Conservation (phyloP, 1,140 invertebrate genomes). For the Zaprionus inermis region DNA sequence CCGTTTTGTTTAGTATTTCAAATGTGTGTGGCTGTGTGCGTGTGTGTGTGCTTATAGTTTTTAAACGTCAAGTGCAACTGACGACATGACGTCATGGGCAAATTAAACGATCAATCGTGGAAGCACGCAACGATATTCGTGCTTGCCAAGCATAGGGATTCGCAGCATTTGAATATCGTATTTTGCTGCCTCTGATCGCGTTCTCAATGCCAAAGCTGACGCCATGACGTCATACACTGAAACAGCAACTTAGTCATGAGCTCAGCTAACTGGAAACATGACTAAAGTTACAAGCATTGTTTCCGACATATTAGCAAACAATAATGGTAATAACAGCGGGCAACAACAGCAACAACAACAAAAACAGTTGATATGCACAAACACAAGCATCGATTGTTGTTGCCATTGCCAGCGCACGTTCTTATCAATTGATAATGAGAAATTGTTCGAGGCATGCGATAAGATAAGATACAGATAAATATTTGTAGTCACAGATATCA, state of each 20-base stretch:
- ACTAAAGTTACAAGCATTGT: conserved; percentile 50
- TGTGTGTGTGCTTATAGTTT: conserved; percentile 8
- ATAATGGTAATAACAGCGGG: conserved; percentile 14
- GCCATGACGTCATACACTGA: conserved; percentile 25
- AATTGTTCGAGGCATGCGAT: conserved; percentile 51
- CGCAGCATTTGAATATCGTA: background rate
- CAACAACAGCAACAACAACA: conserved; percentile 10
- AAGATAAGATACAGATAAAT: conserved; percentile 33
- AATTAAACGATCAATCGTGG: background rate
- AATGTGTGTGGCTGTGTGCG: background rate
- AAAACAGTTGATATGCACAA: background rate
- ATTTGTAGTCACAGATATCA: conserved; percentile 20
- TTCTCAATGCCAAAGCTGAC: background rate
- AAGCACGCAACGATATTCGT: background rate
- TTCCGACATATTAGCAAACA: conserved; percentile 47
- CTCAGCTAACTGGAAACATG: conserved; percentile 34
- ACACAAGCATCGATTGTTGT: conserved; percentile 26
- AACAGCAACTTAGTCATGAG: conserved; percentile 36
- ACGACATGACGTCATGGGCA: conserved; percentile 37
- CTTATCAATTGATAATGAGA: conserved; percentile 50
- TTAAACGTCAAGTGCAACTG: conserved; percentile 46
- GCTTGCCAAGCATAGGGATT: background rate
- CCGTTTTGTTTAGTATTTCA: conserved; percentile 4
- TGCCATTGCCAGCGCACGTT: background rate
- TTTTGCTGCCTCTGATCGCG: conserved; percentile 5